Percentiles rank a stretch among this genome's conserved stretches.
These are phyloP conservation scores for Aurelia aurita DNA, from an alignment of 30 jellyfish, hydroid and myxozoan genomes.

Conservation along the genomic window DNA sequence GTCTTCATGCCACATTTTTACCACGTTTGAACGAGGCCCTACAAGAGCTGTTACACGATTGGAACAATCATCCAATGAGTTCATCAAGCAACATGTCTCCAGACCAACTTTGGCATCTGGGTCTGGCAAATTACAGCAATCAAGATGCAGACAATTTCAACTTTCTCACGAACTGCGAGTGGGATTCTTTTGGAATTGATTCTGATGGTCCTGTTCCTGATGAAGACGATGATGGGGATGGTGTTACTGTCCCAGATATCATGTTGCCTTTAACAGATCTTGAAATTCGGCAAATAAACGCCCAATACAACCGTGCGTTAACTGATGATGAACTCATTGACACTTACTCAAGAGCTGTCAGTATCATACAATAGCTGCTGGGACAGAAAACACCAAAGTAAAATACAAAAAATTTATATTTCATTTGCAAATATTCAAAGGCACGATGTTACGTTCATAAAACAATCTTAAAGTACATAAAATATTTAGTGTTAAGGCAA, in stretches of 20 bases:
- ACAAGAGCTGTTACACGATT: neutral
- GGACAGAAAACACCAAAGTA: too few species aligned
- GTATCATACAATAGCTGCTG: too few species aligned
- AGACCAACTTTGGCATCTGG: neutral
- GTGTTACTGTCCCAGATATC: conserved; percentile 27
- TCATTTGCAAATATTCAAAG: too few species aligned
- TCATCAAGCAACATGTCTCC: conserved; percentile 24
- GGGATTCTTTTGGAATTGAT: conserved; percentile 21
- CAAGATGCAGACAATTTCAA: conserved; percentile 7
- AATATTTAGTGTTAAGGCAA: too few species aligned
- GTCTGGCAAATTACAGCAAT: neutral
- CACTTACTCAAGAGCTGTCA: too few species aligned
- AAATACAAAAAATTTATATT: too few species aligned
- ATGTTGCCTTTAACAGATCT: neutral
- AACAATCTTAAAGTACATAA: too few species aligned
- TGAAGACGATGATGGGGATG: conserved; percentile 25
- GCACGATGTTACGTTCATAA: too few species aligned
- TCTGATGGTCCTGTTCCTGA: conserved; percentile 13
- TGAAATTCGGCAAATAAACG: neutral
- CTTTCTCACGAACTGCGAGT: neutral
- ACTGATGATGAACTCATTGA: too few species aligned
- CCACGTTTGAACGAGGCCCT: neutral
- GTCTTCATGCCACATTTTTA: neutral
- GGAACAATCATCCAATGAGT: conserved; percentile 56
- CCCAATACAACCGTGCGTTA: neutral